Evolutionary conservation across 2,113 vertebrate species (phyloP), one percentile per base, ranked within the genome.

Genomic region (Columba janthina): DNA sequence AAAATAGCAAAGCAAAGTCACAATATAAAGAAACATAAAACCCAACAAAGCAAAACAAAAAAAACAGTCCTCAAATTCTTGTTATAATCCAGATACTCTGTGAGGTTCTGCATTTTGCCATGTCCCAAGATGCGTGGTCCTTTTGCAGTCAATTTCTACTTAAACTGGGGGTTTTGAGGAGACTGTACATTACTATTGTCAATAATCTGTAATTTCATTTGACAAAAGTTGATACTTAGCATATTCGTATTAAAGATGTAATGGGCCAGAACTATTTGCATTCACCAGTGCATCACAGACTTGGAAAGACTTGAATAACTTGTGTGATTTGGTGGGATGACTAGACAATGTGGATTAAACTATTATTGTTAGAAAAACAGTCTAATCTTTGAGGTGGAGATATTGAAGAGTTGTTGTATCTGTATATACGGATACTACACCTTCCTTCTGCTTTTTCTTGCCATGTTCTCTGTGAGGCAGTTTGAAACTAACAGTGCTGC

Each of bases 81-180:
- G 60, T 40, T 46, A 11, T 62, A 72, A 79, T 76, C 21, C 9
- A 22, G 29, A 61, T 36, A 53, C 2, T 46, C 26, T 24, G 13
- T 24, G 38, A 69, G 12, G 11, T 67, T 79, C 70, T 69, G 14
- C 6, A 48, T 88, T 92, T 89, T 91, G 12, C 16, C 58, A 4
- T 72, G 34, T 29, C 12, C 29, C 34, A 26, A 70, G 67, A 3
- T 12, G 1, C 29, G 11, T 20, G 13, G 1, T 11, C 10, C 9
- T 44, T 76, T 74, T 90, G 26, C 20, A 70, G 93, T 89, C 54
- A 54, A 69, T 92, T 87, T 92, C 46, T 83, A 26, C 5, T 67
- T 29, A 44, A 50, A 79, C 4, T 44, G 10, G 2, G 0, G 3
- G 40, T 76, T 75, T 75, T 84, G n/a, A 62, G 12, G 40, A 71